Evolutionary conservation across 2,113 vertebrate species (phyloP).

Genomic region (Siphamia tubifer): DNA sequence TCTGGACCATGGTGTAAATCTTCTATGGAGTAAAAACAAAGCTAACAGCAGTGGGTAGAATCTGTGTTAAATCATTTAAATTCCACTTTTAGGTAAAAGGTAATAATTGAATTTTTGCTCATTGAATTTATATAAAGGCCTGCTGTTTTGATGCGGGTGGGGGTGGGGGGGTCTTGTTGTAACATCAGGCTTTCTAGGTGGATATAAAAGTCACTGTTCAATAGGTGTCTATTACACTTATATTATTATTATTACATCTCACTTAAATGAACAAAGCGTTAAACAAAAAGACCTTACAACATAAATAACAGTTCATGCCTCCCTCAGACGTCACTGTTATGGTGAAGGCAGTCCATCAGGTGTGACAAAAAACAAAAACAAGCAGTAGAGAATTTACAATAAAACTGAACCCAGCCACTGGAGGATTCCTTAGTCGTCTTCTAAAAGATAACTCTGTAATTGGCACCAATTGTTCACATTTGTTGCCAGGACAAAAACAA

Average conservation of each 20-base stretch:
- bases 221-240: too few species aligned
- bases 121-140: too few species aligned
- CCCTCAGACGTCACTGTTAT: not conserved
- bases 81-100: too few species aligned
- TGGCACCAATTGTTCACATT: not conserved
- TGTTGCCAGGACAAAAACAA: slow-evolving; percentile 1
- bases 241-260: too few species aligned
- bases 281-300: not conserved
- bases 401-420: not conserved
- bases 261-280: not conserved
- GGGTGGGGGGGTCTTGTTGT: too few species aligned
- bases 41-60: too few species aligned
- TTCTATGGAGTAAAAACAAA: too few species aligned
- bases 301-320: slow-evolving; percentile 7
- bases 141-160: too few species aligned
- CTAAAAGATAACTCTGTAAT: not conserved
- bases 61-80: too few species aligned
- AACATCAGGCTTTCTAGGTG: too few species aligned
- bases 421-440: not conserved
- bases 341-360: not conserved
- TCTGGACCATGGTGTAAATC: too few species aligned
- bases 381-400: not conserved
- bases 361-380: not conserved
- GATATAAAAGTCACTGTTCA: not conserved
- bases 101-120: too few species aligned